Percentiles rank a stretch among this genome's conserved stretches.
Evolutionary conservation across 2,113 vertebrate genomes (phyloP).

Genomic region (Seriola dumerili): DNA sequence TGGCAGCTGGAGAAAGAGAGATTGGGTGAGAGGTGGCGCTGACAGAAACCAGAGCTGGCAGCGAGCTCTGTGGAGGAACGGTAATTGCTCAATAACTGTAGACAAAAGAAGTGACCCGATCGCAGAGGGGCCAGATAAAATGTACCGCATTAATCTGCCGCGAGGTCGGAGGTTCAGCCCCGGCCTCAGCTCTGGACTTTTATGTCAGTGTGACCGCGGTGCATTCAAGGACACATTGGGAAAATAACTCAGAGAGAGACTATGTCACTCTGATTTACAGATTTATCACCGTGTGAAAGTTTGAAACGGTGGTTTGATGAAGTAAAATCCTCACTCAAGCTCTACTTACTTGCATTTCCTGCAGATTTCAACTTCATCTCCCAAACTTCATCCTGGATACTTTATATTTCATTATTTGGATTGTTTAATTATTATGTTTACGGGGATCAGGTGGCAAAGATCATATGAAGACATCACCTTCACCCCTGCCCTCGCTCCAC

Average conservation of each 20-base stretch:
- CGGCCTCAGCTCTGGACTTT: background rate
- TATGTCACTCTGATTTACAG: no score
- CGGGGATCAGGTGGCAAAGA: no score
- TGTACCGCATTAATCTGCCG: conserved; percentile 8
- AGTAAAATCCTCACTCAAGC: no score
- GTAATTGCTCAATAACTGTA: conserved; percentile 1
- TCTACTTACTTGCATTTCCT: no score
- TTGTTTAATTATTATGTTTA: no score
- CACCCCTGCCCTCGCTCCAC: background rate
- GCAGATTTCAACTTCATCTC: no score
- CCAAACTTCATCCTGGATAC: no score
- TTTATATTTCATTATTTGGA: no score
- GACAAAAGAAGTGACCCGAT: conserved; percentile 27
- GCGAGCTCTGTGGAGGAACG: conserved; percentile 5
- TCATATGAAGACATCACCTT: background rate
- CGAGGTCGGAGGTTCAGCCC: background rate
- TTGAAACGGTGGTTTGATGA: no score
- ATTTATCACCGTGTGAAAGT: no score
- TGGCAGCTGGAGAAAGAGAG: background rate
- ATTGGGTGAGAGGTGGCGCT: background rate
- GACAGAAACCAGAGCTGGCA: conserved; percentile 16
- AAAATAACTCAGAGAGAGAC: background rate
- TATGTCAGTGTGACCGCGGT: background rate
- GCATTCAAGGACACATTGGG: conserved; percentile 31
- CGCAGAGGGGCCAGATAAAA: conserved; percentile 2